Base-by-base conservation (phyloP, 2,113 vertebrate species). In the Phylloscopus trochilus region DNA sequence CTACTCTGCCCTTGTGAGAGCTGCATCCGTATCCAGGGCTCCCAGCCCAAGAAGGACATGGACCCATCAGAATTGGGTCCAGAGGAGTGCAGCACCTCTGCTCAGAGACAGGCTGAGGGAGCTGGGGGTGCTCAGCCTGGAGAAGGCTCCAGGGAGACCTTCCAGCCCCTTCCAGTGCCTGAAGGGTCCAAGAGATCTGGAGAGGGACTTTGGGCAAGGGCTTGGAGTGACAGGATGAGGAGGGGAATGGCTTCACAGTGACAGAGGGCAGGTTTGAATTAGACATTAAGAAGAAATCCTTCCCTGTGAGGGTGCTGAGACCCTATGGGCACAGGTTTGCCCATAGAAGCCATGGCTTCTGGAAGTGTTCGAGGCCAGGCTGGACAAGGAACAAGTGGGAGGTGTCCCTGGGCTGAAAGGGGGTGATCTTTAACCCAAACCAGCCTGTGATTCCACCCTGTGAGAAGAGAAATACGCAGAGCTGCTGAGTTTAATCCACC, bases 401-500 rank as follows among this genome's bases (percentile, higher is more conserved):
- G 20, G 3, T 59, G 23, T 59, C 44, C 18, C 8, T 66, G 7
- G 4, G 2, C 11, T 60, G 53, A 21, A 52, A 46, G 4, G 15
- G 69, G 18, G 3, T 35, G n/a, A 3, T 9, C 17, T 75, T 41
- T 41, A 23, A 35, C 41, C 17, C 55, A 19, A 16, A 7, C 5
- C 26, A 41, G 17, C 11, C 10, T 16, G n/a, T 6, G 46, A 39
- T 31, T 53, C 11, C 37, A 2, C 19, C 16, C 16, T 27, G 26
- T 16, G 41, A 7, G 9, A 44, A n/a, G 55, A 69, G 37, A 58
- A 85, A 8, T 1, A 11, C 0, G 3, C 15, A 5, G 62, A 46
- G 55, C 6, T 37, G 26, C 10, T 28, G 52, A 22, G 66, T 33
- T n/a, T 3, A 17, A 12, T 0, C 1, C 1, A 4, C 7, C 0